phyloP scores from a whole-genome alignment of 2,113 vertebrate species.

The Perccottus glenii region DNA sequence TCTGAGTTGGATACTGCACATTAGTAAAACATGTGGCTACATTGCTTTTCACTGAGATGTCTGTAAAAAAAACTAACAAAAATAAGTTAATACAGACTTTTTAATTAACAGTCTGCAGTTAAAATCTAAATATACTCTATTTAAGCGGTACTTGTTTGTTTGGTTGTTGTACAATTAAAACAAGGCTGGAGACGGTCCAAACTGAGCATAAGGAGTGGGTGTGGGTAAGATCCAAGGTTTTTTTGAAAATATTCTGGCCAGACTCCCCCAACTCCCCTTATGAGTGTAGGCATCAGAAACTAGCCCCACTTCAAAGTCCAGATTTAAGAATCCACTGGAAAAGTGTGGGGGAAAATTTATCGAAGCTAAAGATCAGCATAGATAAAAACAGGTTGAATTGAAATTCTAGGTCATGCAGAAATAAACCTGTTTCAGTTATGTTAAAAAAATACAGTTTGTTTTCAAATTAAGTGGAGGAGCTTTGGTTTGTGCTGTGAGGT shows the following conservation, averaged over 20 bases:
- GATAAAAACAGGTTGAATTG: conserved; percentile 37
- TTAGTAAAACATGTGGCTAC: background rate
- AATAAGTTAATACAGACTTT: background rate
- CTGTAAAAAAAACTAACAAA: too few relatives aligned
- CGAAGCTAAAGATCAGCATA: conserved; percentile 27
- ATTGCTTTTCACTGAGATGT: too few relatives aligned
- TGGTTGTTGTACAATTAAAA: conserved; percentile 41
- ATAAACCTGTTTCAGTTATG: background rate
- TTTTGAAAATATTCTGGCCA: conserved; percentile 56
- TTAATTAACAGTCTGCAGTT: background rate
- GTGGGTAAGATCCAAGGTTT: conserved; percentile 51
- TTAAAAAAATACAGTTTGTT: conserved; percentile 35
- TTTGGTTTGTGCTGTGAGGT: conserved; percentile 1
- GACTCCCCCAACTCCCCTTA: conserved; percentile 26
- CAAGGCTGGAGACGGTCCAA: conserved; percentile 29
- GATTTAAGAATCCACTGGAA: conserved; percentile 46
- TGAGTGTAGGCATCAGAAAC: conserved; percentile 50
- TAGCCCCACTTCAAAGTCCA: conserved; percentile 62
- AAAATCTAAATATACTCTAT: background rate
- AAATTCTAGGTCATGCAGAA: conserved; percentile 38
- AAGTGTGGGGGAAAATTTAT: conserved; percentile 33
- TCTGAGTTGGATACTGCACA: background rate
- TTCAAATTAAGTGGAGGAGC: conserved; percentile 18
- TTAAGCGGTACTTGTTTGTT: conserved; percentile 26
- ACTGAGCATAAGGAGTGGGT: conserved; percentile 13